Conservation (phyloP, 2,888 invertebrate species). For the Camponotus fellah region DNA sequence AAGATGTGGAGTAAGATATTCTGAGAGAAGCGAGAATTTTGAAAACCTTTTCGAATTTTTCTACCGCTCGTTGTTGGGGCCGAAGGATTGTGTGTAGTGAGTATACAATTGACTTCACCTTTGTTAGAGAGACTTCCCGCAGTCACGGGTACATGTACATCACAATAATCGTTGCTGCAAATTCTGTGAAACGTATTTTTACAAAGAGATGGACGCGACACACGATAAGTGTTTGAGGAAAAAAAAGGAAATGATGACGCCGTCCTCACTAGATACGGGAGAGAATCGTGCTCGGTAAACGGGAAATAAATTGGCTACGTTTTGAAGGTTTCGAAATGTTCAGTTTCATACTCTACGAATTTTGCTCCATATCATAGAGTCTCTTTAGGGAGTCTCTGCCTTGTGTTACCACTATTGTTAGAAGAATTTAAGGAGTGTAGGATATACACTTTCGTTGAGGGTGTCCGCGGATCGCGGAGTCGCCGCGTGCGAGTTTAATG, state of each 20-base stretch:
- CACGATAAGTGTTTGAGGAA: constrained; percentile 29
- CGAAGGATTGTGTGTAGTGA: constrained; percentile 31
- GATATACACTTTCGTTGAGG: constrained; percentile 31
- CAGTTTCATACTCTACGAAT: constrained; percentile 64
- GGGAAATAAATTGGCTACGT: constrained; percentile 30
- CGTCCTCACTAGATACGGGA: constrained; percentile 68
- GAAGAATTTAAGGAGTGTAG: constrained; percentile 61
- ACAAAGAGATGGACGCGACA: constrained; percentile 56
- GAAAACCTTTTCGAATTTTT: constrained; percentile 68
- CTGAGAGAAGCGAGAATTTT: constrained; percentile 76
- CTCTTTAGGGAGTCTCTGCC: constrained; percentile 67
- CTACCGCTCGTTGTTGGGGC: constrained; percentile 58
- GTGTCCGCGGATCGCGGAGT: not conserved
- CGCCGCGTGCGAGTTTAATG: not conserved
- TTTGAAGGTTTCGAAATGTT: constrained; percentile 70
- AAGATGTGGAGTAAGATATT: constrained; percentile 86
- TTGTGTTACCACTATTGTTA: constrained; percentile 75
- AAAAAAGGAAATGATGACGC: constrained; percentile 52
- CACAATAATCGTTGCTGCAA: constrained; percentile 22
- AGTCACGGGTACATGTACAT: not conserved
- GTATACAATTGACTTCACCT: constrained; percentile 40
- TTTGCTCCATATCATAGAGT: constrained; percentile 78
- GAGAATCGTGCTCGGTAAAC: constrained; percentile 49
- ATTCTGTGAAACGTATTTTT: constrained; percentile 60
- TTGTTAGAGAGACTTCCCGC: constrained; percentile 35